Evolutionary conservation across 2,888 invertebrate species (phyloP), one percentile per base, ranked within the genome.

Genomic region (Dolichopus griseipennis): DNA sequence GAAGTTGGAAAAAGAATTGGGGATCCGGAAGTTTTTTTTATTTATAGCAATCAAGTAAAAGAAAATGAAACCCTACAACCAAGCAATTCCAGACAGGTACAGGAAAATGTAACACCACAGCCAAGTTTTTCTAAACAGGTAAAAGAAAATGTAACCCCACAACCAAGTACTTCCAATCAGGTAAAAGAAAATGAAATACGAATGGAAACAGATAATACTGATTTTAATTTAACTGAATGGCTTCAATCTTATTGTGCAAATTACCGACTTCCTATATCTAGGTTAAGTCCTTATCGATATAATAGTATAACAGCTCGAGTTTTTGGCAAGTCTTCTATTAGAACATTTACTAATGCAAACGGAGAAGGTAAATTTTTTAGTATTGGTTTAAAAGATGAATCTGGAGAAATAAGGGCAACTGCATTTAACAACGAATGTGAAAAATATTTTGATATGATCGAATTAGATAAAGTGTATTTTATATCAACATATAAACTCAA

Each of bases 351-450:
- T 71, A 98, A 98, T 81, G 90, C 94, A 0, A 86, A 88, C 69
- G 96, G 97, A 0, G 95, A 96, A 80, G 98, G 98, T 0, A 93
- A 94, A 78, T 83, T 98, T 3, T 98, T 98, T 79, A 92, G 89
- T 70, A 88, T 97, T 83, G 95, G 95, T 80, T 82, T 98, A n/a
- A 83, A 92, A 70, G 98, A 98, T 80, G 95, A 95, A 75, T 91
- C 90, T 70, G 96, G 97, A 2, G 97, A 97, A 82, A 97, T 98
- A 73, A 84, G 94, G 71, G 92, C 91, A 61, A 97, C 97, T 0
- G 95, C 89, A 2, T 98, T 98, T 78, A 90, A 88, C 73, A 92
- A 92, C 68, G 86, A 89, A 73, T 92, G 91, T 71, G 97, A 97
- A 76, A 93, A 92, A 76, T 97, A 87, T 79, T 96, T 88, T 78